Conservation (phyloP, 92 coral and sea anemone genomes). For the Actinernus sp. region DNA sequence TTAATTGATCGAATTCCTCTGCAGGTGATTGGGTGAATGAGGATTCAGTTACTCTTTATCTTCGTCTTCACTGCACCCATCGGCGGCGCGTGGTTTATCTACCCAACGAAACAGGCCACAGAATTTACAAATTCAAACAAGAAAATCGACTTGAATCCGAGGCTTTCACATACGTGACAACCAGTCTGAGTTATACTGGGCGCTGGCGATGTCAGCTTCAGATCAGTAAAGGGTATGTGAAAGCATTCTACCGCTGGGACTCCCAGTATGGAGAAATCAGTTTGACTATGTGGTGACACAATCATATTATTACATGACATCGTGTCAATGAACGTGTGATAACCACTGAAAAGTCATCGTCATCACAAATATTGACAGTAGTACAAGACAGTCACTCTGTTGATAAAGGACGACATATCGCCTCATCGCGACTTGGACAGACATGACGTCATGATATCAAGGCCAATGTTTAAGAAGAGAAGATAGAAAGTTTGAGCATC, state of each 20-base stretch:
- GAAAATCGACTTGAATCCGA: constrained; percentile 85
- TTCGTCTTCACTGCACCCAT: constrained; percentile 81
- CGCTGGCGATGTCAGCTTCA: constrained; percentile 86
- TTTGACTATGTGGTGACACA: constrained; percentile 78
- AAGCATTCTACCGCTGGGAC: constrained; percentile 90
- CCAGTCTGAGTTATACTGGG: constrained; percentile 63
- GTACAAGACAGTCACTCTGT: too few relatives aligned
- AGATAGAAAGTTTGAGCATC: too few relatives aligned
- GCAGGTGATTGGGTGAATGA: constrained; percentile 95
- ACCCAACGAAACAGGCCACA: constrained; percentile 85
- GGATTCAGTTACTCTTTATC: constrained; percentile 72
- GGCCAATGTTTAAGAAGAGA: too few relatives aligned
- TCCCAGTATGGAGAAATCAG: constrained; percentile 91
- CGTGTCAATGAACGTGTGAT: too few relatives aligned
- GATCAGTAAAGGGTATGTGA: constrained; percentile 74
- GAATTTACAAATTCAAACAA: constrained; percentile 79
- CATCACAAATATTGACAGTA: too few relatives aligned
- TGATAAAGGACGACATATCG: too few relatives aligned
- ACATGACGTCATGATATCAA: too few relatives aligned
- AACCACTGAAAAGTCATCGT: too few relatives aligned
- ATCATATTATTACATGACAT: too few relatives aligned
- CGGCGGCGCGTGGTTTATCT: constrained; percentile 72
- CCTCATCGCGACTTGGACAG: too few relatives aligned
- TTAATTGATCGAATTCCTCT: too few relatives aligned
- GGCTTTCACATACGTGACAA: constrained; percentile 81